Base-by-base conservation (phyloP, 2,113 vertebrate species). In the Myanophis thanlyinensis region DNA sequence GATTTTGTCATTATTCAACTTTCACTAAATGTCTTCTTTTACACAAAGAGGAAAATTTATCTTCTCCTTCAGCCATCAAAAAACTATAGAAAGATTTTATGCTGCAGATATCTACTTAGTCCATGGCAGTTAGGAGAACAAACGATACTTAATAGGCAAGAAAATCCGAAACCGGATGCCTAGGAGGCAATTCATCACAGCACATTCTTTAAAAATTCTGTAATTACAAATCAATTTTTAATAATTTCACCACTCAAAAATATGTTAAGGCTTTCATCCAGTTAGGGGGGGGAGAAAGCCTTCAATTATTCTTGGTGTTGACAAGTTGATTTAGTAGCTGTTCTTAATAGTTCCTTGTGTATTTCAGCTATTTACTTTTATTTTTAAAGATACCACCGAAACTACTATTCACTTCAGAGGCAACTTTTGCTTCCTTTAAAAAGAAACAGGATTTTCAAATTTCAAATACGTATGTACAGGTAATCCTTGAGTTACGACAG, bases 141-240 rank as follows among this genome's bases (percentile, higher is more conserved):
- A 93, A 92, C 22, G 54, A 89, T 92, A 94, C 3, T 67, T 80
- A 23, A 88, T 40, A 23, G 54, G 44, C 7, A 30, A 30, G 25
- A 15, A 56, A n/a, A 67, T 48, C 22, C 18, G 3, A 52, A 92
- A 18, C 15, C 7, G 40, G 10, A 48, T n/a, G 22, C 27, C 0
- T 0, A 87, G 73, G 47, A 94, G 40, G 27, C 47, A 49, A 95
- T 95, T 94, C 93, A 93, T 93, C 90, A 93, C 13, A 89, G 89
- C 0, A 0, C 62, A 93, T 90, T 89, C 23, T 92, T 91, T 88
- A 91, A 27, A 18, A 49, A 0, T 95, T 48, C 30, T 93, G 90
- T 93, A 93, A 94, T 89, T 94, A 90, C 10, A 91, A 80, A 94
- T 90, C 13, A n/a, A 87, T 94, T 59, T 89, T 90, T 93, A 90